Evolutionary conservation across 2,797 vertebrate genomes (phyloP).

Genomic region (Anas bernieri): DNA sequence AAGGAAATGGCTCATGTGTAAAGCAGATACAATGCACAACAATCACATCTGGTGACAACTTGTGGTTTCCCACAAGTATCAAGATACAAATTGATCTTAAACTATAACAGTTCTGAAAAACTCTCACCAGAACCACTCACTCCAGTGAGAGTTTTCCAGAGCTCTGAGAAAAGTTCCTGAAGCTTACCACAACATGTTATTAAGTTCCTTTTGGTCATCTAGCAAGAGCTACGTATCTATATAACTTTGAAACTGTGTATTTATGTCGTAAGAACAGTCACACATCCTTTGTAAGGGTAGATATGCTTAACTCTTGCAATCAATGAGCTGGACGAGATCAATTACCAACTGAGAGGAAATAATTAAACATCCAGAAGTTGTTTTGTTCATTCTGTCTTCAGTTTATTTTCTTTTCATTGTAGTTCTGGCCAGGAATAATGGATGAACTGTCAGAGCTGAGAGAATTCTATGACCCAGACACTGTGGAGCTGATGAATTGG

Average conservation of each 20-base stretch:
- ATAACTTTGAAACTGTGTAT: neutral
- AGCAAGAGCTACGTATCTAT: neutral
- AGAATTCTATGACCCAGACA: conserved; percentile 98
- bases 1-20: neutral
- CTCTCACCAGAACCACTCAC: too few species aligned
- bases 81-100: neutral
- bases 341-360: neutral
- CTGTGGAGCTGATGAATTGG: conserved; percentile 98
- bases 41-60: neutral
- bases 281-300: neutral
- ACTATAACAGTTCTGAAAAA: neutral
- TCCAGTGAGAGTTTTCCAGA: too few species aligned
- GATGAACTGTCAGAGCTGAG: conserved; percentile 93
- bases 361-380: neutral
- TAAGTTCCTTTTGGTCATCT: neutral
- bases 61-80: neutral
- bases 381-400: neutral
- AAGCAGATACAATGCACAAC: neutral
- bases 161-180: neutral
- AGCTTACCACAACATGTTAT: neutral
- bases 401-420: conserved; percentile 66
- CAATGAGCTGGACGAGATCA: neutral
- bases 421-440: conserved; percentile 95
- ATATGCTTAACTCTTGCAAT: neutral
- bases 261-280: neutral